Base-by-base conservation (phyloP, 1,140 invertebrate species). In the Planococcus citri region DNA sequence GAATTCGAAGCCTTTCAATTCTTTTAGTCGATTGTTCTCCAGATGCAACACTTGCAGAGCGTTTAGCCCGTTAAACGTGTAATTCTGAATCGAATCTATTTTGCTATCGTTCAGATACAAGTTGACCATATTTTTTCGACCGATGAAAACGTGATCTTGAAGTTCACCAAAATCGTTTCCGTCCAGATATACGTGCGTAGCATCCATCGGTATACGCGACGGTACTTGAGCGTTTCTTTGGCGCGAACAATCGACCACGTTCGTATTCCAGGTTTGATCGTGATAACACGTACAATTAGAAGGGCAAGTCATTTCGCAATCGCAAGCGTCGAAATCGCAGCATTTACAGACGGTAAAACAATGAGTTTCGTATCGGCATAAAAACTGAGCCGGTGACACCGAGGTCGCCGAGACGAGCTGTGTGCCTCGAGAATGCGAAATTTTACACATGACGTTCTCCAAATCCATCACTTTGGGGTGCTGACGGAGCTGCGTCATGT, bases 251-350 rank as follows among this genome's bases (percentile, higher is more conserved):
- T 95, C 91, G 1, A 95, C 92, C 4, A 94, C 90, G 77, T 95
- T 95, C 27, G 89, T 91, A 72, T 89, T 90, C 92, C 92, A 95
- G 17, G 91, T 89, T 77, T 91, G 88, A 75, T 95, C 92, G 79
- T 93, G 89, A 78, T 93, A 95, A 76, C 92, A 96, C 71, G 89
- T 89, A 80, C 92, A 96, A 76, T 93, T 92, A 72, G 85, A 84
- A 1, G 93, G 93, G 75, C 92, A 96, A 2, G 88, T 93, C 91
- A 95, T 95, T 80, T 94, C 91, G 79, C 93, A 95, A 78, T 95
- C 93, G 78, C 93, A 96, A 64, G 91, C 92, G 77, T 95, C 92
- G 77, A 93, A 95, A 74, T 95, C 92, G 76, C 93, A 95, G 79
- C 93, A 96, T 74, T 93, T 91, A 76, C 93, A 96, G 61, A 94